Evolutionary conservation across 1,140 invertebrate genomes (phyloP).

Genomic region (Wiebesia pumilae): DNA sequence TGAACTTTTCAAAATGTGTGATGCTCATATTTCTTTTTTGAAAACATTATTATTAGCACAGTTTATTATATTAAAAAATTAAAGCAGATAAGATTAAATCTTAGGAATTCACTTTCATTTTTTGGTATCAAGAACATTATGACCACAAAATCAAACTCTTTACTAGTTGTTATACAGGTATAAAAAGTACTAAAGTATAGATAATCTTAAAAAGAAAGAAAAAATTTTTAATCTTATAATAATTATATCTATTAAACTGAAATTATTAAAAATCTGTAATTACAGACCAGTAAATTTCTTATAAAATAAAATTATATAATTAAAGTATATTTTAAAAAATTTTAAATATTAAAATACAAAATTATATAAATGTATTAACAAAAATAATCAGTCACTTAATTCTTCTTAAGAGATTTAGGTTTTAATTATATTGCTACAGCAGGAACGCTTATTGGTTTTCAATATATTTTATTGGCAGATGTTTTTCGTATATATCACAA

Average conservation of each 20-base stretch:
- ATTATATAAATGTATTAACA: neutral
- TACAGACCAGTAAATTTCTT: neutral
- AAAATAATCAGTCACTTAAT: slow-evolving; percentile 6
- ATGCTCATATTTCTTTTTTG: no score
- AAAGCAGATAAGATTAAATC: no score
- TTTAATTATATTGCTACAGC: slow-evolving; percentile 21
- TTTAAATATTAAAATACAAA: slow-evolving; percentile 6
- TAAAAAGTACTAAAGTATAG: no score
- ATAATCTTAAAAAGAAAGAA: no score
- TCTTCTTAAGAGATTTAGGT: slow-evolving; percentile 12
- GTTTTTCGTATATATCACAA: slow-evolving; percentile 51
- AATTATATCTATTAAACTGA: neutral
- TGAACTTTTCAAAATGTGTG: no score
- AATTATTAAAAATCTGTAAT: neutral
- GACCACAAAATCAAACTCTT: no score
- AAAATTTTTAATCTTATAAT: neutral
- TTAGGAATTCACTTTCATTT: no score
- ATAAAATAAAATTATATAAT: slow-evolving; percentile 31
- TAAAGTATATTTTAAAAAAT: slow-evolving; percentile 5
- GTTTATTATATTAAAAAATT: no score
- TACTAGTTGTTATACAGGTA: no score
- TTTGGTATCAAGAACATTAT: no score
- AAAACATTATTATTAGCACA: no score
- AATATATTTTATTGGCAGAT: slow-evolving; percentile 49
- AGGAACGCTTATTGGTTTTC: slow-evolving; percentile 35